phyloP scores from a whole-genome alignment of 2,113 vertebrate genomes.

The Colossoma macropomum region DNA sequence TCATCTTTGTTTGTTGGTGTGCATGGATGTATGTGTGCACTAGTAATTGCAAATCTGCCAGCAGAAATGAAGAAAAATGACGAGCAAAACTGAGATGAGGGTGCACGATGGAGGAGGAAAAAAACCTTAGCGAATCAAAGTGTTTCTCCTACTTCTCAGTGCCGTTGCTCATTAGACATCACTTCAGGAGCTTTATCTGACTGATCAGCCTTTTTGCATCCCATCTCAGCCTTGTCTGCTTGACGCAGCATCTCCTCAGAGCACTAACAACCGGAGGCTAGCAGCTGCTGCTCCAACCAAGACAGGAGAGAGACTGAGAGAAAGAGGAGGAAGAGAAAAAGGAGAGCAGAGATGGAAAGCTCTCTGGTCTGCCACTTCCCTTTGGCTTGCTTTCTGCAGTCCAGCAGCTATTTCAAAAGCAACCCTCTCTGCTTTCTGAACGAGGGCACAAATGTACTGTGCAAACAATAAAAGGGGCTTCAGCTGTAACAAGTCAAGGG shows the following conservation, averaged over 20 bases:
- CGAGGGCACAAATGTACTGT: constrained; percentile 19
- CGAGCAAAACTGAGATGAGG: not conserved
- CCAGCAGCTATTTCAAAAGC: constrained; percentile 11
- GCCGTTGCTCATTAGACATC: constrained; percentile 30
- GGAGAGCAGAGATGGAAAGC: not conserved
- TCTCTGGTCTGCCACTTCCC: not conserved
- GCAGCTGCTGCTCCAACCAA: not conserved
- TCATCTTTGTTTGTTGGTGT: not conserved
- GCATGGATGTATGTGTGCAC: not conserved
- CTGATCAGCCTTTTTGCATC: constrained; percentile 15
- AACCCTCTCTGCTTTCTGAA: constrained; percentile 20
- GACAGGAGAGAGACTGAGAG: not conserved
- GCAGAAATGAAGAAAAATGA: not conserved
- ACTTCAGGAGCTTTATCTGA: constrained; percentile 6
- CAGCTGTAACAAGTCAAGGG: not conserved
- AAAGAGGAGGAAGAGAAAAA: not conserved
- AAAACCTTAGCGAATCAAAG: constrained; percentile 1
- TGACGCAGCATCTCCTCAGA: constrained; percentile 7
- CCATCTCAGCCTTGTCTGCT: not conserved
- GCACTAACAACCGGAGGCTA: not conserved
- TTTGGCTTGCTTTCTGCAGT: not conserved
- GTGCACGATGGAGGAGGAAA: not conserved
- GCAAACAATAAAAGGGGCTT: not conserved
- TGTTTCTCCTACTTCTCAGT: not conserved
- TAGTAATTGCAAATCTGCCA: not conserved